phyloP scores from a whole-genome alignment of 2,888 invertebrate genomes.

The Acleris holmiana region DNA sequence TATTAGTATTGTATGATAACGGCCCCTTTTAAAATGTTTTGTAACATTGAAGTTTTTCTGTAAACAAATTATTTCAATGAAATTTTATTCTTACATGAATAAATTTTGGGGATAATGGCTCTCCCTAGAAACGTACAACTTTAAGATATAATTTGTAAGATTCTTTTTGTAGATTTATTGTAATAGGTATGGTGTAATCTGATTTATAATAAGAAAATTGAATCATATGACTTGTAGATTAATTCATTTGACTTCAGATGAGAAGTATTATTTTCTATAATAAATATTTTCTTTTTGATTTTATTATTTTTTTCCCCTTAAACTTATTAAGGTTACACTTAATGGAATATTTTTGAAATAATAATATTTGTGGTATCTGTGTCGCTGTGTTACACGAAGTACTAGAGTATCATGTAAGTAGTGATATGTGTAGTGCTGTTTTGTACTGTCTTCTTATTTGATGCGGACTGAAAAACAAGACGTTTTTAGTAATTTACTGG shows the following conservation, averaged over 20 bases:
- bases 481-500: slow-evolving; percentile 68
- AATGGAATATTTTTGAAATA: slow-evolving; percentile 39
- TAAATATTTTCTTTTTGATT: slow-evolving; percentile 71
- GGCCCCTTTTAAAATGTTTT: slow-evolving; percentile 44
- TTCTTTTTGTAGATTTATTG: slow-evolving; percentile 77
- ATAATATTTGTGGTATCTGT: slow-evolving; percentile 39
- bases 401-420: slow-evolving; percentile 45
- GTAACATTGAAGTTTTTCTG: slow-evolving; percentile 46
- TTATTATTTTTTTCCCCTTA: slow-evolving; percentile 60
- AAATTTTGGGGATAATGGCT: slow-evolving; percentile 72
- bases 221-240: slow-evolving; percentile 70
- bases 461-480: slow-evolving; percentile 55
- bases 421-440: slow-evolving; percentile 59
- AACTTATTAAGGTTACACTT: slow-evolving; percentile 35
- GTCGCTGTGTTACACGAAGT: slow-evolving; percentile 46
- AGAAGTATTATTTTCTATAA: slow-evolving; percentile 81
- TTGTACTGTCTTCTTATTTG: slow-evolving; percentile 52
- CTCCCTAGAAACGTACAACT: slow-evolving; percentile 81
- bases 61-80: slow-evolving; percentile 57
- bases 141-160: slow-evolving; percentile 80
- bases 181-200: slow-evolving; percentile 81
- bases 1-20: slow-evolving; percentile 54
- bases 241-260: slow-evolving; percentile 67
- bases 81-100: slow-evolving; percentile 64
- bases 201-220: slow-evolving; percentile 65